A percentile compares a stretch with the other conserved stretches of the same genome.
Evolutionary conservation across 2,113 vertebrate genomes (phyloP).

Genomic region (Pao palembangensis): DNA sequence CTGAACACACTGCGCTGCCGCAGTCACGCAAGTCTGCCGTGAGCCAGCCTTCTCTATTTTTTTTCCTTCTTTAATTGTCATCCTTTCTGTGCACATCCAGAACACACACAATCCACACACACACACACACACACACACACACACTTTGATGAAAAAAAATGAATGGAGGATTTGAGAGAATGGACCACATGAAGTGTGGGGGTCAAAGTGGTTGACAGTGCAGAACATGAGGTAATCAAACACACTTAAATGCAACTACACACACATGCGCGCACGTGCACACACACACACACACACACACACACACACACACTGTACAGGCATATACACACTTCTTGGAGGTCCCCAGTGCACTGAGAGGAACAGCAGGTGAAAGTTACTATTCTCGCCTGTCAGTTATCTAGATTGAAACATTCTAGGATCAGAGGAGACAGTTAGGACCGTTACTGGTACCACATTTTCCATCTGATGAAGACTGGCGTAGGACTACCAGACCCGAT

Average conservation of each 20-base stretch:
- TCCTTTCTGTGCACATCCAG: background rate
- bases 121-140: background rate
- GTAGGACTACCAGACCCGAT: conserved; percentile 7
- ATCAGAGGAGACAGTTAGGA: conserved; percentile 23
- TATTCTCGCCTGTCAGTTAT: conserved; percentile 36
- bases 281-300: conserved; percentile 2
- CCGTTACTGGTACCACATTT: conserved; percentile 36
- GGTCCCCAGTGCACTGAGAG: conserved; percentile 34
- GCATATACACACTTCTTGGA: conserved; percentile 20
- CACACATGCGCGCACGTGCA: background rate
- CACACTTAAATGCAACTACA: conserved; percentile 9
- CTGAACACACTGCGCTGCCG: background rate
- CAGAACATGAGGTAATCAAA: conserved; percentile 43
- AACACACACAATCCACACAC: conserved; percentile 2
- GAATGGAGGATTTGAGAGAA: conserved; percentile 21
- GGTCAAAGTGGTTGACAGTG: conserved; percentile 17
- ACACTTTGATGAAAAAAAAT: conserved; percentile 42
- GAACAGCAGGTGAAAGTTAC: conserved; percentile 30
- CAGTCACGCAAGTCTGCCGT: conserved; percentile 2
- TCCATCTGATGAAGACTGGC: conserved; percentile 19
- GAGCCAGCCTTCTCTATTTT: conserved; percentile 3
- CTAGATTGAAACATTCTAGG: conserved; percentile 27
- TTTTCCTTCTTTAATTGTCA: background rate
- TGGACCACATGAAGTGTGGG: conserved; percentile 40
- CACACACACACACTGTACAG: conserved; percentile 21